Base-by-base conservation (phyloP, 1,140 invertebrate species). In the Aradophagus sp. region DNA sequence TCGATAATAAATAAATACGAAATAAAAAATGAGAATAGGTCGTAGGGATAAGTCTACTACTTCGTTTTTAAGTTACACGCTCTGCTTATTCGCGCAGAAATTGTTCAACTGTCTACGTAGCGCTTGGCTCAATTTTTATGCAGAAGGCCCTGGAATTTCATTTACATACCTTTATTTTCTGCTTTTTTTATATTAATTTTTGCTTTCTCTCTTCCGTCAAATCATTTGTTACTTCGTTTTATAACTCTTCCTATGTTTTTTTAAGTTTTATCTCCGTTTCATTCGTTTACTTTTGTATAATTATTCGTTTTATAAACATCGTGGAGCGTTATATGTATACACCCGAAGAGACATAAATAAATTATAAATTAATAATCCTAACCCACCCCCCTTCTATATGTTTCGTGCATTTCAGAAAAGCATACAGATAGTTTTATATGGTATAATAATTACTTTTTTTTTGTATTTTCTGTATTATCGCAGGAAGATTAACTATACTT, bases 361-460 rank as follows among this genome's bases (percentile, higher is more conserved):
- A 84, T 82, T 82, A 86, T 82, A 84, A 80, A 83, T 82, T 80
- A 80, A 83, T 84, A 84, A 82, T 76, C 76, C 81, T 82, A 81
- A 80, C 77, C 80, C 82, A 85, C 82, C 84, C 85, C 87, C 87
- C 87, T 89, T 89, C 87, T 88, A 89, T 88, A 88, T 85, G 88
- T 89, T 89, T 88, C 88, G 87, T 89, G 88, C 88, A 89, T 89
- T 89, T 89, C 88, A 87, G 80, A 82, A 87, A 86, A 88, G 87
- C 87, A 88, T 88, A 88, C 86, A 87, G 86, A 81, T 84, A 85
- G 76, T 80, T 80, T 80, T 79, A 85, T 75, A 84, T 83, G 82
- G 67, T 62, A 69, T 61, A 45, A 59, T 68, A 53, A 58, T 67
- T 52, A 59, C 29, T 50, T 53, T 45, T 53, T 53, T 63, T 56